Evolutionary conservation across 2,113 vertebrate species (phyloP), one percentile per base, ranked within the genome.

Genomic region (Indicator maculatus): DNA sequence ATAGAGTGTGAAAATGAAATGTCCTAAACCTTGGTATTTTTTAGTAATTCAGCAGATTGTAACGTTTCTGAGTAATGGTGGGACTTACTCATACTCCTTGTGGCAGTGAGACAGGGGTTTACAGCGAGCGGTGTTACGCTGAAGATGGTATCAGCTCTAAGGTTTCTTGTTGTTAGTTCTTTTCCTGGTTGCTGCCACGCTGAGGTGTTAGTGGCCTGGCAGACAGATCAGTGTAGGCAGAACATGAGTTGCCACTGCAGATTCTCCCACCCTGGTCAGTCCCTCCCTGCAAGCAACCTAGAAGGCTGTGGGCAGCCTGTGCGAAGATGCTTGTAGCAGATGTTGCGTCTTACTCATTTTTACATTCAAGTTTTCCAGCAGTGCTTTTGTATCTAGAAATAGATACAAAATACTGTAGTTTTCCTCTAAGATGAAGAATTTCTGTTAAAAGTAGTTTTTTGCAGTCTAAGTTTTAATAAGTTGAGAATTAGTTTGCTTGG

Each of bases 41-140:
- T 21, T 11, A 39, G 2, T 55, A 33, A 9, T 18, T 16, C 20
- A 39, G 21, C 50, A n/a, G 36, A 5, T 15, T 19, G 24, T 8
- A 21, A 8, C 36, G 1, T 27, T 38, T 44, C 75, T 33, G 17
- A 44, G 45, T 3, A 15, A 18, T 26, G 11, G 30, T 1, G 38
- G 31, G 5, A 21, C 6, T 30, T 21, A 18, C n/a, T 41, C 0
- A 0, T 11, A 2, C 5, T 45, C 9, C 0, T 20, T 8, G n/a
- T 2, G 73, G 23, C 3, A 20, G 1, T 1, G 13, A 36, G 24
- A 26, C n/a, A 11, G 44, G 31, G 9, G 8, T 85, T 72, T 21
- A 8, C 41, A 56, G 90, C 58, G 5, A 0, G 6, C 50, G 4
- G 30, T 10, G 77, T 56, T 31, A 0, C 27, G 3, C 16, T 12